A percentile compares a stretch with the other conserved stretches of the same genome.
Conservation (phyloP, 2,888 invertebrate genomes). For the Tromatobia lineatoria region DNA sequence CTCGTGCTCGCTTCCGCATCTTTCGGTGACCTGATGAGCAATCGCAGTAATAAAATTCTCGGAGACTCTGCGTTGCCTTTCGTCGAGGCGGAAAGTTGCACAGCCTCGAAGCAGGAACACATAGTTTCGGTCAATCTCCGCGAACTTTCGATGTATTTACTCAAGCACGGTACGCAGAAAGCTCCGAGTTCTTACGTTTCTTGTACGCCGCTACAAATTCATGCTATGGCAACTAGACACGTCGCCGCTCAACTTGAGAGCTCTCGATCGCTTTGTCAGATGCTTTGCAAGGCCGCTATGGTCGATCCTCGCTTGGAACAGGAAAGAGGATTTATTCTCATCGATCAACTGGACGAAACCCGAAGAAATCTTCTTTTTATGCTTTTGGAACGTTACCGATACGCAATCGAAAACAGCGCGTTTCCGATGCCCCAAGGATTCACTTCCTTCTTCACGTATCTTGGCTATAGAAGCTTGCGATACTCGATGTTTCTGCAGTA, state of each 20-base stretch:
- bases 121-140: constrained; percentile 95
- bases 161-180: constrained; percentile 88
- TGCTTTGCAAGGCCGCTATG: constrained; percentile 90
- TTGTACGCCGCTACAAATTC: constrained; percentile 90
- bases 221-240: constrained; percentile 93
- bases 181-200: constrained; percentile 78
- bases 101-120: constrained; percentile 95
- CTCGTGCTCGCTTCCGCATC: constrained; percentile 79
- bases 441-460: constrained; percentile 94
- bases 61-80: constrained; percentile 88
- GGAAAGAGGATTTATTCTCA: constrained; percentile 92
- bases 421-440: constrained; percentile 95
- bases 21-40: constrained; percentile 81
- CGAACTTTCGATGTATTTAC: constrained; percentile 93
- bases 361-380: constrained; percentile 92
- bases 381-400: constrained; percentile 92
- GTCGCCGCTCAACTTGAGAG: constrained; percentile 94
- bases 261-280: constrained; percentile 91
- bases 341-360: constrained; percentile 92
- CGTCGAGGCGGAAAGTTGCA: constrained; percentile 93
- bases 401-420: constrained; percentile 92
- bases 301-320: constrained; percentile 90
- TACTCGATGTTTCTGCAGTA: constrained; percentile 94
- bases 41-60: constrained; percentile 79
- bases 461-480: constrained; percentile 92